Percentiles rank a stretch among this genome's conserved stretches.
Conservation (phyloP, 2,888 invertebrate species). For the Rutpela maculata region DNA sequence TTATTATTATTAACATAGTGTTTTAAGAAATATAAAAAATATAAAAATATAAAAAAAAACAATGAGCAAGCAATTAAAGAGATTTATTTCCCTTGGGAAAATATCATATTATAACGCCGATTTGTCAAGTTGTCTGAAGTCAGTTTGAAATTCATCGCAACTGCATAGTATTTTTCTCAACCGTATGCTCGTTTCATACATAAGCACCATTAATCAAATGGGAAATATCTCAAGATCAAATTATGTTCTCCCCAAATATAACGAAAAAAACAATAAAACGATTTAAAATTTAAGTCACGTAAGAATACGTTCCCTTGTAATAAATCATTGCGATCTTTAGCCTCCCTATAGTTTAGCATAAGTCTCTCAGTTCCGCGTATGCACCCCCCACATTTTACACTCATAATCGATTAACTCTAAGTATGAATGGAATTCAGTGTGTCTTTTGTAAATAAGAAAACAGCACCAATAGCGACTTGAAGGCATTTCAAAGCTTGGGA, state of each 20-base stretch:
- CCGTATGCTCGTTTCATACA: slow-evolving; percentile 47
- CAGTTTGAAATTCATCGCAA: slow-evolving; percentile 32
- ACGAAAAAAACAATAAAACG: slow-evolving; percentile 73
- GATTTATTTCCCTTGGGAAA: slow-evolving; percentile 53
- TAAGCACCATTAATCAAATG: slow-evolving; percentile 64
- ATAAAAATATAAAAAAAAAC: too few species aligned
- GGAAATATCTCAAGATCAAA: slow-evolving; percentile 67
- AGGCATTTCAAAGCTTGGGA: slow-evolving; percentile 3
- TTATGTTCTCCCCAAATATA: slow-evolving; percentile 60
- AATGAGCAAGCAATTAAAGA: not conserved
- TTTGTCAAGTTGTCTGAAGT: slow-evolving; percentile 56
- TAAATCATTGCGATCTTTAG: slow-evolving; percentile 72
- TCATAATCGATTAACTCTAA: slow-evolving; percentile 44
- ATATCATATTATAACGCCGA: slow-evolving; percentile 58
- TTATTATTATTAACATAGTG: too few species aligned
- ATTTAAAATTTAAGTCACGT: slow-evolving; percentile 73
- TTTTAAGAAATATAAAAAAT: too few species aligned
- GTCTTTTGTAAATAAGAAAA: slow-evolving; percentile 40
- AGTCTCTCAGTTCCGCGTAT: slow-evolving; percentile 53
- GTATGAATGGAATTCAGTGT: slow-evolving; percentile 41
- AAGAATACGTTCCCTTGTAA: slow-evolving; percentile 70
- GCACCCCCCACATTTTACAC: slow-evolving; percentile 50
- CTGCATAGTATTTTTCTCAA: slow-evolving; percentile 39
- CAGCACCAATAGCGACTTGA: slow-evolving; percentile 14
- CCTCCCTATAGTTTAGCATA: slow-evolving; percentile 63